phyloP scores from a whole-genome alignment of 2,113 vertebrate species.

The Nycticryphes semicollaris region DNA sequence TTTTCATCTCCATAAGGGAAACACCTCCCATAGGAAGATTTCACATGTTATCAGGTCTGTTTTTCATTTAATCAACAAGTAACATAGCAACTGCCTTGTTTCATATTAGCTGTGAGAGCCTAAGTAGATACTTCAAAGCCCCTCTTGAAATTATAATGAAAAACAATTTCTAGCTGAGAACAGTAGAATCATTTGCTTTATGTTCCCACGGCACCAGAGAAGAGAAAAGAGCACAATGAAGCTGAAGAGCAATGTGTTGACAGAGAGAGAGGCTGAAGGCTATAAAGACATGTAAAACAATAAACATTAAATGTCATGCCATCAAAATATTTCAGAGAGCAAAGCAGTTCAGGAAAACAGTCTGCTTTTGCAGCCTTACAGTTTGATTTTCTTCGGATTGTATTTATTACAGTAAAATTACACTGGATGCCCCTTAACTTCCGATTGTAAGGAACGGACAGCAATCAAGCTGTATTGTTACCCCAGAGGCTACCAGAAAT shows the following conservation, averaged over 20 bases:
- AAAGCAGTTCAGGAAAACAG: constrained; percentile 22
- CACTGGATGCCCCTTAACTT: not conserved
- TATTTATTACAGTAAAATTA: not conserved
- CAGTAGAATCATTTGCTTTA: constrained; percentile 35
- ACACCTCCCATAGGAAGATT: constrained; percentile 43
- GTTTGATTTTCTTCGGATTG: not conserved
- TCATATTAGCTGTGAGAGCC: constrained; percentile 42
- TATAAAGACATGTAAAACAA: constrained; percentile 48
- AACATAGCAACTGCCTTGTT: constrained; percentile 54
- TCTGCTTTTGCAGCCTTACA: not conserved
- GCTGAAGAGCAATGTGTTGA: constrained; percentile 47
- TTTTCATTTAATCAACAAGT: constrained; percentile 69
- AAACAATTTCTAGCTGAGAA: constrained; percentile 60
- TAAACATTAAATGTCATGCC: constrained; percentile 28
- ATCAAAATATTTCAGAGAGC: constrained; percentile 33
- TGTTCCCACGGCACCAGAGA: constrained; percentile 57
- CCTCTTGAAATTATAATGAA: constrained; percentile 69
- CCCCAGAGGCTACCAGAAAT: not conserved
- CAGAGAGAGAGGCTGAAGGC: constrained; percentile 38
- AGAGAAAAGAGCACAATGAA: constrained; percentile 27
- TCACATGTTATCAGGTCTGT: constrained; percentile 58
- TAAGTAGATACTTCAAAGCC: constrained; percentile 63
- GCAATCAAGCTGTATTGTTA: not conserved
- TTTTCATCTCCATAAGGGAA: constrained; percentile 30
- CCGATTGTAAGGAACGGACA: not conserved